Evolutionary conservation across 2,113 vertebrate genomes (phyloP).

Genomic region (Columba livia): DNA sequence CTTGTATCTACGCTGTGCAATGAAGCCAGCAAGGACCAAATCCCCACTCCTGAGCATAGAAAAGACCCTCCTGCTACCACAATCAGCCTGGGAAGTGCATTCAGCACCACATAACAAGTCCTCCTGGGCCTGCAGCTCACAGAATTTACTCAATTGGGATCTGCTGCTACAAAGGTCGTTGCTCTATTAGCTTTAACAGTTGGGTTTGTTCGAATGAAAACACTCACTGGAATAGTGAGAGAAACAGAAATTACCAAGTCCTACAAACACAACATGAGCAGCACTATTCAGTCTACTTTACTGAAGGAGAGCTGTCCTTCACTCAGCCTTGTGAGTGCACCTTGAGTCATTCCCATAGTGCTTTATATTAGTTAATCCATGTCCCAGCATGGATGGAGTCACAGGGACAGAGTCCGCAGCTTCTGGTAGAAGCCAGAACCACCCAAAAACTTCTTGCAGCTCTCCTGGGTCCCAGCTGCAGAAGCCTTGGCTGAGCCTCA

Average conservation of each 20-base stretch:
- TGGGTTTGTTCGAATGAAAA: neutral
- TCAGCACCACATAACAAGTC: neutral
- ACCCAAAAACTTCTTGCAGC: neutral
- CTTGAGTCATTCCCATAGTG: neutral
- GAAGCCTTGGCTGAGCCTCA: neutral
- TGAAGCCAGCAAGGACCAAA: neutral
- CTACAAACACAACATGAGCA: neutral
- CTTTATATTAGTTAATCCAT: neutral
- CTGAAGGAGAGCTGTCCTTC: neutral
- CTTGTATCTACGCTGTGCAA: neutral
- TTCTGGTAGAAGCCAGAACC: neutral
- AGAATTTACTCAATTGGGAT: rapidly evolving
- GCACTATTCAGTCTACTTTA: neutral
- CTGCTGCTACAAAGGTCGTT: neutral
- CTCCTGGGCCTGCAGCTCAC: neutral
- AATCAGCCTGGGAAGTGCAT: neutral
- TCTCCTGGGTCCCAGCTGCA: neutral
- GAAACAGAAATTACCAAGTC: neutral
- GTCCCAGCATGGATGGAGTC: neutral
- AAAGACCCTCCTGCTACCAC: neutral
- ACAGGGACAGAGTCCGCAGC: neutral
- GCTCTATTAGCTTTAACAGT: neutral
- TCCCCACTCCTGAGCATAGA: neutral
- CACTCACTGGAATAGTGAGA: neutral
- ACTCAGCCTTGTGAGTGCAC: rapidly evolving